Base-by-base conservation (phyloP, 2,888 invertebrate genomes). In the Tachystola acroxantha region DNA sequence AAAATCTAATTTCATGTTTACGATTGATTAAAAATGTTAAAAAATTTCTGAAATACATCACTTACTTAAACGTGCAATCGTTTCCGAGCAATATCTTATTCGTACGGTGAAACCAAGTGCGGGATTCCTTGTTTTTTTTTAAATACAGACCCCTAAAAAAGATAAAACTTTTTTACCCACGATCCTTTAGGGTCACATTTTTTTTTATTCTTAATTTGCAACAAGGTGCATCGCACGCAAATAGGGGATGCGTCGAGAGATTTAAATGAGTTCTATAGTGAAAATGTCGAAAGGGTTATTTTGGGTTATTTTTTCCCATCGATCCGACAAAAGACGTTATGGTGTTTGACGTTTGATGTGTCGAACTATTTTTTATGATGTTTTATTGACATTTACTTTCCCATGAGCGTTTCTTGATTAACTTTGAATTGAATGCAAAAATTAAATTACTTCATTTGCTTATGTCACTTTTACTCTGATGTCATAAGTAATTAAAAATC, bases 201-300 rank as follows among this genome's bases (percentile, higher is more conserved):
- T 81, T 24, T 82, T 82, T 64, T 73, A 81, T 81, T 77, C 78
- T 80, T 85, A 85, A 86, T 86, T 86, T 85, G 86, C 85, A 82
- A 85, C 86, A 85, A 86, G 86, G 86, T 86, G 85, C 84, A 86
- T 79, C 71, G 44, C 63, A 73, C 64, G 67, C 74, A 72, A 74
- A 71, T 69, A 75, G 73, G 78, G 81, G 71, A 65, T 73, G 67
- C 56, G 59, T 55, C 58, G 61, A 64, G 59, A 63, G 75, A 80
- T 82, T 79, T 72, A 77, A 81, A 85, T 84, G 74, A 76, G 79
- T 75, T 79, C 71, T 66, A 72, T 78, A 74, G 67, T 60, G 57
- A 80, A 77, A 77, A 76, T 74, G 62, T 55, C 44, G 52, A 61
- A 68, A 68, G 80, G 81, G 76, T 75, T 62, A 48, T 38, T 34